Percentiles rank a stretch among this genome's conserved stretches.
Conservation (phyloP, 1,140 invertebrate species). For the Ylistrum balloti region DNA sequence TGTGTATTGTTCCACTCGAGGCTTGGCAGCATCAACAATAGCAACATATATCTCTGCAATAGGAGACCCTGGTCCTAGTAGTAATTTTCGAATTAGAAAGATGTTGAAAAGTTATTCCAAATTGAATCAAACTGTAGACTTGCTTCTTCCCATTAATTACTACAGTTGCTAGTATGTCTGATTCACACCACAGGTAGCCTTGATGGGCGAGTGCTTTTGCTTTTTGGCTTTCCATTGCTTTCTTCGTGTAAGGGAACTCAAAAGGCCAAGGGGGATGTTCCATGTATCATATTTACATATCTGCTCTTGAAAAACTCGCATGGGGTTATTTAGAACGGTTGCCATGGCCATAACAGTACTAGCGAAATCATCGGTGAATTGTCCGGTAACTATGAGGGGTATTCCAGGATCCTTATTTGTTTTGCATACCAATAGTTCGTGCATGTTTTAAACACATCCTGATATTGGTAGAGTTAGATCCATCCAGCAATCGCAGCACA, state of each 20-base stretch:
- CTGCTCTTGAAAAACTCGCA: not conserved
- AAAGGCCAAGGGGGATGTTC: not conserved
- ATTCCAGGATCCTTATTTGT: not conserved
- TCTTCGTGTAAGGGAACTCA: not conserved
- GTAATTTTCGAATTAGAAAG: conserved; percentile 30
- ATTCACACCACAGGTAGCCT: not conserved
- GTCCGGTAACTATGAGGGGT: not conserved
- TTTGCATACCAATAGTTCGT: not conserved
- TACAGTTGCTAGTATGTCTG: not conserved
- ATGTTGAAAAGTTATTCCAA: conserved; percentile 39
- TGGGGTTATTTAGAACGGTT: not conserved
- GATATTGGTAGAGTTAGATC: not conserved
- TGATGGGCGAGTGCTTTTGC: not conserved
- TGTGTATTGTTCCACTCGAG: not conserved
- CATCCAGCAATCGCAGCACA: conserved; percentile 47
- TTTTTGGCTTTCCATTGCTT: conserved; percentile 1
- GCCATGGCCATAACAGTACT: not conserved
- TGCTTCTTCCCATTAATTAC: conserved; percentile 32
- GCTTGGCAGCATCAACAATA: conserved; percentile 8
- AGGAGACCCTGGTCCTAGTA: not conserved
- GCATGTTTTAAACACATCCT: not conserved
- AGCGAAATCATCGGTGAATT: not conserved
- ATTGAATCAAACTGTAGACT: not conserved
- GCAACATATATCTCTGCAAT: conserved; percentile 36
- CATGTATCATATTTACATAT: not conserved